Conservation (phyloP, 2,888 invertebrate species). For the Drosophila ustulata region DNA sequence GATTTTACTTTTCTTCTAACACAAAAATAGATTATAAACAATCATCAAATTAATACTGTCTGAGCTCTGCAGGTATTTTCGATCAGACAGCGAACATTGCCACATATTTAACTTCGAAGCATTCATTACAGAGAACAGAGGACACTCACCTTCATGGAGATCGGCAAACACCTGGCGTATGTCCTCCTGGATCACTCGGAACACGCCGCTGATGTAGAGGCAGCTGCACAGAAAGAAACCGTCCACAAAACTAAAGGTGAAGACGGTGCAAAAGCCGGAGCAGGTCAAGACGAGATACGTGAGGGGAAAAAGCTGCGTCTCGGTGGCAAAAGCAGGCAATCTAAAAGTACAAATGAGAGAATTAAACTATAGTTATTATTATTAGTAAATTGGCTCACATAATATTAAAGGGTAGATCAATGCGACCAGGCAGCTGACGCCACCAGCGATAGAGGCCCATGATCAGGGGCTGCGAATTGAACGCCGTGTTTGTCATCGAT, state of each 20-base stretch:
- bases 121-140: too few species aligned
- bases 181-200: constrained; percentile 80
- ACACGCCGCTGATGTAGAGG: constrained; percentile 78
- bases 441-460: constrained; percentile 61
- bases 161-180: constrained; percentile 70
- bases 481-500: constrained; percentile 70
- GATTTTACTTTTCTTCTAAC: too few species aligned
- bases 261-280: constrained; percentile 80
- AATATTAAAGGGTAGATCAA: constrained; percentile 79
- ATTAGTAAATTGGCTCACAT: constrained; percentile 63
- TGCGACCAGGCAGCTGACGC: constrained; percentile 53
- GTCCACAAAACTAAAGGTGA: constrained; percentile 81
- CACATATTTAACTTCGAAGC: too few species aligned
- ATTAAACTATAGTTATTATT: not conserved
- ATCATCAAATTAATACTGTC: too few species aligned
- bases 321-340: constrained; percentile 68
- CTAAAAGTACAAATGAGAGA: constrained; percentile 50
- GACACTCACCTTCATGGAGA: constrained; percentile 62
- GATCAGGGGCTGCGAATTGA: constrained; percentile 73
- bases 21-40: too few species aligned
- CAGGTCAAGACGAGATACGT: constrained; percentile 74
- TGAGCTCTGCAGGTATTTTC: too few species aligned
- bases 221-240: constrained; percentile 82
- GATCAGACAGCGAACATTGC: too few species aligned
- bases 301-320: constrained; percentile 72